phyloP scores from a whole-genome alignment of 2,113 vertebrate genomes.

The Alligator sinensis region DNA sequence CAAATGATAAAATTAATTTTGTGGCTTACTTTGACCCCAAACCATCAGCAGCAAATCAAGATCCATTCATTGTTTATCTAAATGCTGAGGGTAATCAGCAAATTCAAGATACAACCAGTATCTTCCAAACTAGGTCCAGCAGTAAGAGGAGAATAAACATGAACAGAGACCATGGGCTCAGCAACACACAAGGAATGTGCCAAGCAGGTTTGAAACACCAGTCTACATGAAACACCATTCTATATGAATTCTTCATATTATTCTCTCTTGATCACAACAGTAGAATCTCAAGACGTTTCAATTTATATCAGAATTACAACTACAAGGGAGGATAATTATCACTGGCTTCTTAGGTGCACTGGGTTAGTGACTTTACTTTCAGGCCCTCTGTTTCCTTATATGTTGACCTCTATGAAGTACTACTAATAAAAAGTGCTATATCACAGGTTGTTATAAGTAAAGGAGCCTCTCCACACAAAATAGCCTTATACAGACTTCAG shows the following conservation, averaged over 20 bases:
- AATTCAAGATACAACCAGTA: not conserved
- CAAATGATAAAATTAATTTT: not conserved
- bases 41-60: rapidly evolving
- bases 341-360: not conserved
- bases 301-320: rapidly evolving
- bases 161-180: not conserved
- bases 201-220: not conserved
- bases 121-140: not conserved
- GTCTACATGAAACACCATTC: not conserved
- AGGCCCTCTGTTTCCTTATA: not conserved
- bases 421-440: not conserved
- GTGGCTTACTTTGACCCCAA: rapidly evolving
- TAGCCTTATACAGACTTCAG: rapidly evolving
- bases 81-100: not conserved
- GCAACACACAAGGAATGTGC: not conserved
- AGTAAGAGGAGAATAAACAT: not conserved
- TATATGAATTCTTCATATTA: rapidly evolving
- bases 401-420: not conserved
- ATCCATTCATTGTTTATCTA: rapidly evolving
- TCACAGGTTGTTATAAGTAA: not conserved
- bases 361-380: not conserved
- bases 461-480: not conserved
- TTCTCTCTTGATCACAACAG: rapidly evolving
- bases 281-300: rapidly evolving
- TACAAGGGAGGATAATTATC: rapidly evolving